These are phyloP conservation scores for Drosophila truncata DNA, from an alignment of 1,140 invertebrate genomes.

Conservation along the genomic window DNA sequence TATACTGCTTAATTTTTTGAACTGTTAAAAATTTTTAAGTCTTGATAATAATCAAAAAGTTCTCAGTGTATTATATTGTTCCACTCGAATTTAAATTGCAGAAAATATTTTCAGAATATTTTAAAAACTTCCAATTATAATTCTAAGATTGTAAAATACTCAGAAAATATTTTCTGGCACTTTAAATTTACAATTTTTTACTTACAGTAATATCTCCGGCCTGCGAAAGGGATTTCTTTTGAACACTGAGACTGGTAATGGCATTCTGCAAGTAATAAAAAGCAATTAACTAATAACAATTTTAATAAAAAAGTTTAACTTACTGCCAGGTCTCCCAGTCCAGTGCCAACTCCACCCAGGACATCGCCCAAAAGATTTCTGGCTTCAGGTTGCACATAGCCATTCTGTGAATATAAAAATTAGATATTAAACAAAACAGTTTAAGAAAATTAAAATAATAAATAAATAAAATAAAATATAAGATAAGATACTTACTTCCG, in stretches of 20 bases:
- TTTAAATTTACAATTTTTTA: not conserved
- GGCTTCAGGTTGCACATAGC: slow-evolving; percentile 31
- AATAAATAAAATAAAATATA: not conserved
- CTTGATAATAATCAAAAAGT: not conserved
- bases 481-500: not conserved
- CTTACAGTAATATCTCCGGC: slow-evolving; percentile 44
- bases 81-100: not conserved
- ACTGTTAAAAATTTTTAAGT: not conserved
- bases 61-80: not conserved
- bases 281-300: no score
- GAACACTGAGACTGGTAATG: slow-evolving; percentile 36
- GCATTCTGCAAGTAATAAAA: slow-evolving; percentile 19
- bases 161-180: no score
- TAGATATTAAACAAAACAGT: slow-evolving; percentile 5
- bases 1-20: not conserved
- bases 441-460: not conserved
- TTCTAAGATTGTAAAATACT: no score
- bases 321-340: slow-evolving; percentile 44
- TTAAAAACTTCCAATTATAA: no score
- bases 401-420: slow-evolving; percentile 12
- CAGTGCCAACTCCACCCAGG: slow-evolving; percentile 35
- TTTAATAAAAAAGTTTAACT: not conserved
- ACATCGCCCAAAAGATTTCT: slow-evolving; percentile 45
- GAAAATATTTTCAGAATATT: no score
- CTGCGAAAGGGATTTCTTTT: slow-evolving; percentile 8